phyloP scores from a whole-genome alignment of 2,113 vertebrate genomes.

The Bos javanicus region DNA sequence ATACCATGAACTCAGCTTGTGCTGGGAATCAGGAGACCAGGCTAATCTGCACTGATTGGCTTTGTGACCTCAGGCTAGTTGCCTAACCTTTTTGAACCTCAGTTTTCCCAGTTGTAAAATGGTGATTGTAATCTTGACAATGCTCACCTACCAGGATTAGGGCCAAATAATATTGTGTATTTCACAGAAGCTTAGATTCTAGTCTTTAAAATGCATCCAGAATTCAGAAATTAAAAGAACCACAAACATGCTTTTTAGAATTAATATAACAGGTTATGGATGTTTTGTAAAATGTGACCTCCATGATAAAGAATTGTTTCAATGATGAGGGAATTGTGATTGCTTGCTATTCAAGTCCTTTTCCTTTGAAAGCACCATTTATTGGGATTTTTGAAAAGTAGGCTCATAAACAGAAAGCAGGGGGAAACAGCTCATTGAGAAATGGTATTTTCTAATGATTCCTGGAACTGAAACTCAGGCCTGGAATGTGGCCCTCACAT shows the following conservation, averaged over 20 bases:
- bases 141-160: not conserved
- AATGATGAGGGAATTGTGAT: not conserved
- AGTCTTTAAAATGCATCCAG: not conserved
- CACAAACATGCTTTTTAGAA: not conserved
- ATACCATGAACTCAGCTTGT: not conserved
- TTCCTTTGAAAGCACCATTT: not conserved
- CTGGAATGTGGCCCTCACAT: not conserved
- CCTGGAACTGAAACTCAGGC: not conserved
- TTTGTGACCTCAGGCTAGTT: not conserved
- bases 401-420: not conserved
- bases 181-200: not conserved
- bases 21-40: not conserved
- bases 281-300: not conserved
- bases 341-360: not conserved
- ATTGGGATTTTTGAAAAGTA: not conserved
- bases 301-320: conserved; percentile 13
- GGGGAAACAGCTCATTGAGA: not conserved
- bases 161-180: not conserved
- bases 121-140: not conserved
- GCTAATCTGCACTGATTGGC: not conserved
- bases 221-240: not conserved
- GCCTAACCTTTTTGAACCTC: not conserved
- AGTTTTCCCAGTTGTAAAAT: not conserved
- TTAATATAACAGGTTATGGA: not conserved
- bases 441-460: not conserved